Percentiles rank a stretch among this genome's conserved stretches.
Evolutionary conservation across 2,888 invertebrate genomes (phyloP).

Genomic region (Noctuana brunneofusca): DNA sequence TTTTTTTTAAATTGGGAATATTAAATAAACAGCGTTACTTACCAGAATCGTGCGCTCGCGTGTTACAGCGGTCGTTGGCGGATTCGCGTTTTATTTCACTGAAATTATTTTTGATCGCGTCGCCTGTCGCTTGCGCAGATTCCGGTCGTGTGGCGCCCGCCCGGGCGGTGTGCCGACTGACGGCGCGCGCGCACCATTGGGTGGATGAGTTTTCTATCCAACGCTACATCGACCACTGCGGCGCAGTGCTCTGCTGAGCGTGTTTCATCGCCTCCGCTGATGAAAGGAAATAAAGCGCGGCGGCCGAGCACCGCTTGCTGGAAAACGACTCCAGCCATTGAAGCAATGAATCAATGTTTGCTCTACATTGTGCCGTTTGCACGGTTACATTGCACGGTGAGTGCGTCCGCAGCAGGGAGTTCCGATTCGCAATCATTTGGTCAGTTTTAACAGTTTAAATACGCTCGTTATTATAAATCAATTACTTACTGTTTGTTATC

Average conservation of each 20-base stretch:
- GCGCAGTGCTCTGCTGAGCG: conserved; percentile 8
- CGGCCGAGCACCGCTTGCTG: conserved; percentile 41
- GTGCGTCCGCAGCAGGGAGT: conserved; percentile 35
- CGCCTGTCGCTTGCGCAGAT: conserved; percentile 76
- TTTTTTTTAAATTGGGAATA: conserved; percentile 13
- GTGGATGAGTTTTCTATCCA: conserved; percentile 37
- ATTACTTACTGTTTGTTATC: not conserved
- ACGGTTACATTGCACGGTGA: conserved; percentile 39
- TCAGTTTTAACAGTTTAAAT: not conserved
- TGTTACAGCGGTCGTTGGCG: conserved; percentile 61
- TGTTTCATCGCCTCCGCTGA: conserved; percentile 31
- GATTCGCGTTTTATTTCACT: conserved; percentile 71
- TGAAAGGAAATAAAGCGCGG: conserved; percentile 23
- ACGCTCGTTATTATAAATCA: too few species aligned
- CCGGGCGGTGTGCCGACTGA: conserved; percentile 82
- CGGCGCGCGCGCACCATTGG: conserved; percentile 50
- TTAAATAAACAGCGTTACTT: conserved; percentile 48
- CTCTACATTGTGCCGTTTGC: conserved; percentile 44
- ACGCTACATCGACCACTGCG: conserved; percentile 29
- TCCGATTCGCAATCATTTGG: conserved; percentile 24
- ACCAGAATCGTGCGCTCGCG: conserved; percentile 80
- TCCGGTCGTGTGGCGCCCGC: conserved; percentile 82
- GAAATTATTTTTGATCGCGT: conserved; percentile 67
- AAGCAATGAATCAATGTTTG: conserved; percentile 58
- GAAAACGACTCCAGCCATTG: conserved; percentile 50